Evolutionary conservation across 1,140 invertebrate genomes (phyloP).

Genomic region (Mylabris phalerata): DNA sequence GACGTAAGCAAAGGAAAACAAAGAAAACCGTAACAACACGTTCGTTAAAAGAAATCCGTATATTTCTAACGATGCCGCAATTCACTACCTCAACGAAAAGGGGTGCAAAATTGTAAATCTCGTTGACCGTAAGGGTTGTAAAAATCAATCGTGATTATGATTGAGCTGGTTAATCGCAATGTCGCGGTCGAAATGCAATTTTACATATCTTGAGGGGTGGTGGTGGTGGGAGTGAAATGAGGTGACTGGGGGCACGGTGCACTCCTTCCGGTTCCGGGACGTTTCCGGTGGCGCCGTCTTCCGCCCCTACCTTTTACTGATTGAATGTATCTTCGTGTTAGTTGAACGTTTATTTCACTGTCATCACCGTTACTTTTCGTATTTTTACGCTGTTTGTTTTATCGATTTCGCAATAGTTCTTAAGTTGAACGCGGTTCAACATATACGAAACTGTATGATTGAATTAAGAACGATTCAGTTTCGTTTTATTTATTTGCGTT

Average conservation of each 20-base stretch:
- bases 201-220: conserved; percentile 2
- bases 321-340: conserved; percentile 32
- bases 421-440: neutral
- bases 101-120: no score
- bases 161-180: neutral
- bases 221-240: neutral
- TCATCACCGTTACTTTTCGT: conserved; percentile 16
- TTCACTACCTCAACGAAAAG: neutral
- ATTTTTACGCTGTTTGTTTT: conserved; percentile 20
- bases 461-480: no score
- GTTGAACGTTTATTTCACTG: conserved; percentile 27
- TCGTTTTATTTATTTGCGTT: no score
- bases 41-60: neutral
- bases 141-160: no score
- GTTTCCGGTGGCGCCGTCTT: conserved; percentile 28
- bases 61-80: conserved; percentile 6
- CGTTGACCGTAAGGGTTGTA: no score
- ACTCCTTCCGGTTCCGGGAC: conserved; percentile 24
- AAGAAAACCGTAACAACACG: neutral
- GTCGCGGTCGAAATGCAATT: conserved; percentile 7
- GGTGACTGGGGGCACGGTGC: conserved; percentile 11
- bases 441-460: no score
- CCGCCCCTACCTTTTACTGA: conserved; percentile 23
- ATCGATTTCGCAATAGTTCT: conserved; percentile 10
- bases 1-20: conserved; percentile 12